A percentile compares a stretch with the other conserved stretches of the same genome.
phyloP scores from a whole-genome alignment of 2,113 vertebrate species.

The Festucalex cinctus region DNA sequence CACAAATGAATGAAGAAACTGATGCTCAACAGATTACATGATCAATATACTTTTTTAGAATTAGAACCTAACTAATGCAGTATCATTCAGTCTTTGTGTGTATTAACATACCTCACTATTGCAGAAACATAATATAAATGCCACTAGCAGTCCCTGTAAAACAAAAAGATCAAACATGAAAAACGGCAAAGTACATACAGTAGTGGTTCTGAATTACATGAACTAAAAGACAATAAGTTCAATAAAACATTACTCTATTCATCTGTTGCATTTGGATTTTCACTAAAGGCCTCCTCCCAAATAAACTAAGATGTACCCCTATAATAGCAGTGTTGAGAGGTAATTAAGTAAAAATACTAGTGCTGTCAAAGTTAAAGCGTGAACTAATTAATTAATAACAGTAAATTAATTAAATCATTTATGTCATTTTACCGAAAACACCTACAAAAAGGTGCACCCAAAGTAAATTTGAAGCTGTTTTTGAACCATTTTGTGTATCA shows the following conservation, averaged over 20 bases:
- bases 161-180: neutral
- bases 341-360: too few relatives aligned
- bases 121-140: constrained; percentile 78
- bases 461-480: too few relatives aligned
- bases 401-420: too few relatives aligned
- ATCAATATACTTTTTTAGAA: neutral
- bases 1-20: neutral
- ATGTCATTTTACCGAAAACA: too few relatives aligned
- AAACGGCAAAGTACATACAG: neutral
- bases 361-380: too few relatives aligned
- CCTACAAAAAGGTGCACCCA: too few relatives aligned
- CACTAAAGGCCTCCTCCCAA: too few relatives aligned
- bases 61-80: neutral
- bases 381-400: too few relatives aligned
- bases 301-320: too few relatives aligned
- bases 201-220: neutral
- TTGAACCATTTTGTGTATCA: too few relatives aligned
- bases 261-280: too few relatives aligned
- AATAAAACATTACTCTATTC: neutral
- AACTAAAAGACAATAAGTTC: neutral
- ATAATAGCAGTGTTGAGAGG: too few relatives aligned
- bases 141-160: constrained; percentile 74
- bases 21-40: neutral
- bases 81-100: neutral
- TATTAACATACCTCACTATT: constrained; percentile 70